Evolutionary conservation across 2,797 vertebrate genomes (phyloP).

Genomic region (Siniperca scherzeri): DNA sequence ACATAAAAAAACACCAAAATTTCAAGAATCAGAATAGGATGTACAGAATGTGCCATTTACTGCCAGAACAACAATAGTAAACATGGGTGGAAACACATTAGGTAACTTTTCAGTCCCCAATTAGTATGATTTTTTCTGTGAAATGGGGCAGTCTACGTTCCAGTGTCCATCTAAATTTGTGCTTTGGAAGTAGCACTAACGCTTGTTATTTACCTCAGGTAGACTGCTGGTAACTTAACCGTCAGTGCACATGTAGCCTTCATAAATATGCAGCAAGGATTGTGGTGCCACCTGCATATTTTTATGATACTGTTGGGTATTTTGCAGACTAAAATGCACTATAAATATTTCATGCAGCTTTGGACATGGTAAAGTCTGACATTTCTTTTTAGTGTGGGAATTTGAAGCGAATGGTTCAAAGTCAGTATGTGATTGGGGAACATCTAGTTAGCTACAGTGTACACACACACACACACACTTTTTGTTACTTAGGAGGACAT

Average conservation of each 20-base stretch:
- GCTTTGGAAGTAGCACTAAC: not conserved
- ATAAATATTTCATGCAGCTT: constrained; percentile 11
- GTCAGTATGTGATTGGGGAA: not conserved
- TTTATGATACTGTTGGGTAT: not conserved
- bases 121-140: not conserved
- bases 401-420: not conserved
- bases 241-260: not conserved
- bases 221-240: not conserved
- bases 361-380: not conserved
- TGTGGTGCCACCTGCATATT: constrained; percentile 1
- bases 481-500: not conserved
- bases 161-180: not conserved
- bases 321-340: constrained; percentile 7
- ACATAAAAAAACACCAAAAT: not conserved
- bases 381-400: not conserved
- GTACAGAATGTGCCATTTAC: no score
- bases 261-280: constrained; percentile 20
- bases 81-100: not conserved
- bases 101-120: not conserved
- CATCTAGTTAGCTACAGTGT: not conserved
- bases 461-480: not conserved
- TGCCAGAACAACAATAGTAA: not conserved
- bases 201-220: constrained; percentile 20
- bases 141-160: not conserved
- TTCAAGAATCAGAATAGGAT: not conserved